Conservation (phyloP, 2,113 vertebrate species). For the Taurulus bubalis region DNA sequence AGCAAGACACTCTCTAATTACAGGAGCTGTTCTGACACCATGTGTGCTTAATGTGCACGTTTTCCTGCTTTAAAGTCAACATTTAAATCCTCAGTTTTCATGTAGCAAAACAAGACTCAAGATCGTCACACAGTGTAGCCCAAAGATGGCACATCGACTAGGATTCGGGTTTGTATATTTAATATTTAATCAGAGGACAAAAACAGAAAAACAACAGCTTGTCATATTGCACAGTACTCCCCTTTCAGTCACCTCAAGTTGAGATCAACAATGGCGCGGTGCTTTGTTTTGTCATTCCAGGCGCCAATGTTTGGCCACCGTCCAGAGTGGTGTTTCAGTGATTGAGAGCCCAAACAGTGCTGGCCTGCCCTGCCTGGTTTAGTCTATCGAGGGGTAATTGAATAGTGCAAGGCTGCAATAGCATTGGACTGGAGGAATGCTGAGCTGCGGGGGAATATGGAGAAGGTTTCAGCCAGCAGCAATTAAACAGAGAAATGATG, state of each 20-base stretch:
- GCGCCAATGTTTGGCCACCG: slow-evolving; percentile 52
- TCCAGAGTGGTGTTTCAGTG: slow-evolving; percentile 68
- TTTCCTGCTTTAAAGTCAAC: neutral
- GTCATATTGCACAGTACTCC: neutral
- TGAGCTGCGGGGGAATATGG: slow-evolving; percentile 70
- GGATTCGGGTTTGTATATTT: neutral
- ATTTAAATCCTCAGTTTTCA: neutral
- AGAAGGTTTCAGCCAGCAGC: slow-evolving; percentile 78
- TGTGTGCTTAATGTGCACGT: neutral
- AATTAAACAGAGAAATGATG: slow-evolving; percentile 86
- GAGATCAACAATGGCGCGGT: slow-evolving; percentile 32
- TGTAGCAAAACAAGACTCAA: neutral
- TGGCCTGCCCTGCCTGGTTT: slow-evolving; percentile 62
- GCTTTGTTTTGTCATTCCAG: slow-evolving; percentile 56
- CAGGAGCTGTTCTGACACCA: slow-evolving; percentile 5
- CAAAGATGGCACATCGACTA: neutral
- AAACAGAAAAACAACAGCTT: slow-evolving; percentile 6
- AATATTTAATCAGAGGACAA: neutral
- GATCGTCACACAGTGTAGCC: neutral
- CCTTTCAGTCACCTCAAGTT: slow-evolving; percentile 41
- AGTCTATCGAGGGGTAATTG: slow-evolving; percentile 78
- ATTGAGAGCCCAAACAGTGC: slow-evolving; percentile 69
- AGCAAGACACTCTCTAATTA: slow-evolving; percentile 11
- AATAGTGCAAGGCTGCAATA: slow-evolving; percentile 74
- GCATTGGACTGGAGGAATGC: slow-evolving; percentile 72